Percentiles rank a stretch among this genome's conserved stretches.
Evolutionary conservation across 2,888 invertebrate species (phyloP).

Genomic region (Smittia aterrima): DNA sequence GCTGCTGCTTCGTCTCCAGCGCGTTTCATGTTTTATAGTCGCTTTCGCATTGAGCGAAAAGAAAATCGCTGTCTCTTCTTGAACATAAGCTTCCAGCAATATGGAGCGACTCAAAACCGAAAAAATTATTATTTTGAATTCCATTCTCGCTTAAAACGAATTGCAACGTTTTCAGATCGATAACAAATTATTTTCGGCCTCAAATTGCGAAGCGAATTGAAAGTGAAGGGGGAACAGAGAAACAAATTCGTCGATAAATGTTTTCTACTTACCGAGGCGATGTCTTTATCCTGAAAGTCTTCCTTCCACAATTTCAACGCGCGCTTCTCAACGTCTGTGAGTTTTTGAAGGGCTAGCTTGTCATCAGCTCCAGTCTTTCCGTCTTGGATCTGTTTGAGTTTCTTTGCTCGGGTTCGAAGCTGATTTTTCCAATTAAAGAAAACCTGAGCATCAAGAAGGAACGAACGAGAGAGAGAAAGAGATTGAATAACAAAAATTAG

Average conservation of each 20-base stretch:
- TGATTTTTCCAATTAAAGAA: slow-evolving; percentile 38
- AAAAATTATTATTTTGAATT: background rate
- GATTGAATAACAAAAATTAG: slow-evolving; percentile 4
- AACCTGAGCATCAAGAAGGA: slow-evolving; percentile 25
- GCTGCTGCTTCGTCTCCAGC: background rate
- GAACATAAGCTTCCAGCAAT: background rate
- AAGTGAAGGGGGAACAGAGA: no score
- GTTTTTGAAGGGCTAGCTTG: slow-evolving; percentile 32
- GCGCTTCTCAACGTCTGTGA: slow-evolving; percentile 37
- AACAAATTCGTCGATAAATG: no score
- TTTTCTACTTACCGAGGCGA: slow-evolving; percentile 28
- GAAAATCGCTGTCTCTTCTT: background rate
- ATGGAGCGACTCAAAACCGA: background rate
- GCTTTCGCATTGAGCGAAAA: background rate
- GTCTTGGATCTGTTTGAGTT: slow-evolving; percentile 37
- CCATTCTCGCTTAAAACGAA: background rate
- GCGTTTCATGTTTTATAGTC: background rate
- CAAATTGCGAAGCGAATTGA: background rate
- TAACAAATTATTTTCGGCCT: background rate
- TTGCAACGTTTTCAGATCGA: background rate
- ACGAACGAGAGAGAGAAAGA: no score
- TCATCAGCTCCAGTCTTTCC: slow-evolving; percentile 32
- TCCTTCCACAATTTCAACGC: slow-evolving; percentile 37
- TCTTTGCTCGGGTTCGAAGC: slow-evolving; percentile 30
- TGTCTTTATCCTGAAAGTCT: slow-evolving; percentile 39